phyloP scores from a whole-genome alignment of 2,888 invertebrate genomes.

The Galeopsomyia nigrocyanea region DNA sequence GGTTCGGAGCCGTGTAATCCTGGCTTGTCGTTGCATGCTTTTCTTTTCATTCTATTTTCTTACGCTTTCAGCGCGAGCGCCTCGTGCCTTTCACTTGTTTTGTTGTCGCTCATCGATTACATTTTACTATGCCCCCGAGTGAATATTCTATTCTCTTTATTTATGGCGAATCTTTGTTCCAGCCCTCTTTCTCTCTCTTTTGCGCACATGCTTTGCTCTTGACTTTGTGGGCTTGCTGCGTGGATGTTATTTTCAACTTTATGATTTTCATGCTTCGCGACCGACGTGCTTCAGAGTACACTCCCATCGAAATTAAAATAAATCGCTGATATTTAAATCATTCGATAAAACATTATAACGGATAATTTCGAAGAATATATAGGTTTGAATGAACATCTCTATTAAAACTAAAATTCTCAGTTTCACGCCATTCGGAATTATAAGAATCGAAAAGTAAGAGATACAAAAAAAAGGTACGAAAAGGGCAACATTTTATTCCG shows the following conservation, averaged over 20 bases:
- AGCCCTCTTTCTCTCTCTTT: too few species aligned
- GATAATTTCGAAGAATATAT: too few species aligned
- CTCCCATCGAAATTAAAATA: too few species aligned
- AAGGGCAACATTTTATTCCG: too few species aligned
- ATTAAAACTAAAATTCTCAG: too few species aligned
- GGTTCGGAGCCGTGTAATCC: background rate
- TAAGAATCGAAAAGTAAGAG: too few species aligned
- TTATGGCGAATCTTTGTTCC: constrained; percentile 5
- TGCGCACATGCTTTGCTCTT: too few species aligned
- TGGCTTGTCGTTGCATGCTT: background rate
- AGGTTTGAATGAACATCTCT: too few species aligned
- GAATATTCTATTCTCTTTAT: constrained; percentile 5
- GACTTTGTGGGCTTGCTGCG: background rate
- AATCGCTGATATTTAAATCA: too few species aligned
- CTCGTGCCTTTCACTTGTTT: constrained; percentile 28
- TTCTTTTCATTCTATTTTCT: constrained; percentile 30
- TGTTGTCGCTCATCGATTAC: constrained; percentile 41
- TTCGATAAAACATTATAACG: too few species aligned
- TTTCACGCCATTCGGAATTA: too few species aligned
- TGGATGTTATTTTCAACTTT: background rate
- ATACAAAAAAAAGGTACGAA: too few species aligned
- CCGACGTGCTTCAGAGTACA: background rate
- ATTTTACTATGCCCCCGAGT: constrained; percentile 27
- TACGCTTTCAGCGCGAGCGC: constrained; percentile 16
- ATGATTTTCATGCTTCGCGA: background rate